phyloP scores from a whole-genome alignment of 2,888 invertebrate genomes.

The Dorcus hopei region DNA sequence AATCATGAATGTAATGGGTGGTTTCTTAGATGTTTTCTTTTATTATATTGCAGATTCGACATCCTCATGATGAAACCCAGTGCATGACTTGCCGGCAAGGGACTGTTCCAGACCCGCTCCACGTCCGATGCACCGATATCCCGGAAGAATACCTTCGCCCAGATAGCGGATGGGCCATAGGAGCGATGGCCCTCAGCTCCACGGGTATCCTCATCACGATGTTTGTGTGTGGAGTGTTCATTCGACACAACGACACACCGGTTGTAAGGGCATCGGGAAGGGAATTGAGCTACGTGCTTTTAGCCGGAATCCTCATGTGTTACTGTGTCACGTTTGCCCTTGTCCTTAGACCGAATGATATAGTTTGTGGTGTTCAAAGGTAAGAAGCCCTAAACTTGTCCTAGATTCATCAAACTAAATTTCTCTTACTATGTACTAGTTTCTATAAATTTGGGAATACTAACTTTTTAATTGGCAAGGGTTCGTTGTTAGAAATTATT shows the following conservation, averaged over 20 bases:
- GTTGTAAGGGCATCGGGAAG: constrained; percentile 95
- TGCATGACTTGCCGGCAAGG: constrained; percentile 82
- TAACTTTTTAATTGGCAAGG: too few species aligned
- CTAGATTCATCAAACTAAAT: not conserved
- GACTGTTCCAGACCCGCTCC: constrained; percentile 74
- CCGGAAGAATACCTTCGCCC: constrained; percentile 79
- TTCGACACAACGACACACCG: constrained; percentile 82
- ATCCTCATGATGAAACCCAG: constrained; percentile 76
- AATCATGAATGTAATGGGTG: too few species aligned
- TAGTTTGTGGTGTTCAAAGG: constrained; percentile 89
- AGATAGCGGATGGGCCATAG: constrained; percentile 88
- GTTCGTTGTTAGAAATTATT: too few species aligned
- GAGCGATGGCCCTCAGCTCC: constrained; percentile 85
- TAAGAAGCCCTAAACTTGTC: constrained; percentile 40
- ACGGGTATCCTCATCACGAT: constrained; percentile 79
- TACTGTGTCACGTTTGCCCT: constrained; percentile 91
- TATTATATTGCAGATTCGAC: constrained; percentile 62
- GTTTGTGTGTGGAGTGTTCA: constrained; percentile 58
- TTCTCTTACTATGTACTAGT: too few species aligned
- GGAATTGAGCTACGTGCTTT: constrained; percentile 85
- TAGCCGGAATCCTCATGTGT: constrained; percentile 86
- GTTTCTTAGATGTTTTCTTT: too few species aligned
- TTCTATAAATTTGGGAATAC: too few species aligned
- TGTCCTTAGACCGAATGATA: constrained; percentile 80
- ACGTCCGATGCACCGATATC: constrained; percentile 71